These are phyloP conservation scores for Pelodytes ibericus DNA, from an alignment of 2,797 vertebrate species.

Conservation along the genomic window DNA sequence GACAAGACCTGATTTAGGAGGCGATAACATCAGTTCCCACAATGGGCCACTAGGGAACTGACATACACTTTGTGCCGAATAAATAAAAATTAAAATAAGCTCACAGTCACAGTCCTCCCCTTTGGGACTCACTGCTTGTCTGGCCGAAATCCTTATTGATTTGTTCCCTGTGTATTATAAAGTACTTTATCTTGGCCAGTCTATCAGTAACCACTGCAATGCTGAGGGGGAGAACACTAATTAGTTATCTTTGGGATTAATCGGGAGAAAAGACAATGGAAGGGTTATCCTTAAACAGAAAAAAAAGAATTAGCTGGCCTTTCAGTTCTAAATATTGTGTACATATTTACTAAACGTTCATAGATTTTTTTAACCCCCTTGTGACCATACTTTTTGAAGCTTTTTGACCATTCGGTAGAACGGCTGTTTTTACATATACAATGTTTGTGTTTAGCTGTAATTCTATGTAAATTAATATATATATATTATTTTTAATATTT, in stretches of 20 bases:
- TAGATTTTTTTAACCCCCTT: neutral
- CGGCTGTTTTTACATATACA: too few species aligned
- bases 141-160: conserved; percentile 51
- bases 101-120: conserved; percentile 21
- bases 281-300: neutral
- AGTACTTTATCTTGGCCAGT: conserved; percentile 50
- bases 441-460: too few species aligned
- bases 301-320: neutral
- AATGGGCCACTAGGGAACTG: conserved; percentile 42
- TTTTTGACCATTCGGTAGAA: too few species aligned
- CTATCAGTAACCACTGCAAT: conserved; percentile 45
- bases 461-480: too few species aligned
- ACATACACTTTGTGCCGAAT: conserved; percentile 41
- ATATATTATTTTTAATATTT: too few species aligned
- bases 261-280: neutral
- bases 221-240: neutral
- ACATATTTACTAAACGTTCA: conserved; percentile 10
- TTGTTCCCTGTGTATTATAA: conserved; percentile 50
- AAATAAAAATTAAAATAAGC: conserved; percentile 49
- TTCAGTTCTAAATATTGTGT: conserved; percentile 11
- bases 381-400: too few species aligned
- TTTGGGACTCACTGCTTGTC: conserved; percentile 33
- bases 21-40: conserved; percentile 43
- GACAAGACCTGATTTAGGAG: conserved; percentile 19
- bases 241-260: conserved; percentile 1